Conservation (phyloP, 2,797 vertebrate species). For the Xiphophorus birchmanni region DNA sequence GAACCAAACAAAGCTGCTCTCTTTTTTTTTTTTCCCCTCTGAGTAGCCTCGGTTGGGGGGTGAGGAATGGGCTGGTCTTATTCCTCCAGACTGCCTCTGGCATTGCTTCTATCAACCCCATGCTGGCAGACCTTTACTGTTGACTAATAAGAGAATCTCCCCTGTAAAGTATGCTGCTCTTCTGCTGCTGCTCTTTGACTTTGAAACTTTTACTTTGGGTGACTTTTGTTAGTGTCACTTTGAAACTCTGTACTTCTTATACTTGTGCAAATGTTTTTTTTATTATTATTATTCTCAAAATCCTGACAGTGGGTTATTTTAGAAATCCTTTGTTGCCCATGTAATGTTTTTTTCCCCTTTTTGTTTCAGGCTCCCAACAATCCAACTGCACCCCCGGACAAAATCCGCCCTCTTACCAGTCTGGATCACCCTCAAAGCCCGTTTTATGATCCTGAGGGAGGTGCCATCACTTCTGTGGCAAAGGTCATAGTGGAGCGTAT, state of each 20-base stretch:
- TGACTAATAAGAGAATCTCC: conserved; percentile 66
- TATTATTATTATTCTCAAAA: neutral
- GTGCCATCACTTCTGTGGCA: conserved; percentile 93
- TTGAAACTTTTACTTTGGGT: conserved; percentile 50
- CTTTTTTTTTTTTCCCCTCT: conserved; percentile 28
- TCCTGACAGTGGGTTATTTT: conserved; percentile 34
- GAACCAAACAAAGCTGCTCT: conserved; percentile 32
- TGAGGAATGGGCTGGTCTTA: conserved; percentile 59
- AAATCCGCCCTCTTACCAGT: conserved; percentile 97
- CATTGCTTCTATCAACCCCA: conserved; percentile 67
- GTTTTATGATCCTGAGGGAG: conserved; percentile 97
- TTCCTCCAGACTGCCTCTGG: conserved; percentile 67
- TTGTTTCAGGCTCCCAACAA: conserved; percentile 92
- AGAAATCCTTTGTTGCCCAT: conserved; percentile 14
- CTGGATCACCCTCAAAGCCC: conserved; percentile 97
- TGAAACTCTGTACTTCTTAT: conserved; percentile 47
- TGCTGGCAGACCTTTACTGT: conserved; percentile 72
- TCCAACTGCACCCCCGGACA: conserved; percentile 87
- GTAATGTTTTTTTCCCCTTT: neutral
- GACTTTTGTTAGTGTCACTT: conserved; percentile 54
- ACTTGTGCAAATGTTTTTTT: conserved; percentile 30
- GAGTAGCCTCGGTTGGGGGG: conserved; percentile 53
- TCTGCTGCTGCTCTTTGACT: conserved; percentile 52
- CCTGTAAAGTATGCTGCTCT: conserved; percentile 45
- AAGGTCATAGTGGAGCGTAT: conserved; percentile 95